Evolutionary conservation across 2,797 vertebrate species (phyloP).

Genomic region (Delichon dasypus): DNA sequence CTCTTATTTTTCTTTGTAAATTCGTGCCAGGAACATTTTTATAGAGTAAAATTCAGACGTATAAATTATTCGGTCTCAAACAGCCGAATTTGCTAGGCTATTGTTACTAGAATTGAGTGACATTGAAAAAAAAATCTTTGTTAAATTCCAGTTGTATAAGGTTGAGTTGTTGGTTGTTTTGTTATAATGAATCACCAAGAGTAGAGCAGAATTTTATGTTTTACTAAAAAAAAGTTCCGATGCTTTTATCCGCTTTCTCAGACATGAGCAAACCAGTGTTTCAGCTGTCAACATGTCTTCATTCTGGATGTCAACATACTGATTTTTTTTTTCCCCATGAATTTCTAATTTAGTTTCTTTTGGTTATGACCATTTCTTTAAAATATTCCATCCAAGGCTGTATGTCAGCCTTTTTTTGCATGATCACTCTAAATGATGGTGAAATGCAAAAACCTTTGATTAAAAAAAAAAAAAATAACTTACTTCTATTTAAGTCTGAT

Average conservation of each 20-base stretch:
- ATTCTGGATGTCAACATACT: not conserved
- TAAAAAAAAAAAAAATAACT: not conserved
- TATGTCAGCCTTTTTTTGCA: not conserved
- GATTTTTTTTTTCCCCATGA: not conserved
- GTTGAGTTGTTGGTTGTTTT: not conserved
- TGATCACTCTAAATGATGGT: not conserved
- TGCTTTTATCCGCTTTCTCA: not conserved
- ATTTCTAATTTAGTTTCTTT: not conserved
- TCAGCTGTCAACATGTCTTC: not conserved
- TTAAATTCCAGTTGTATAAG: not conserved
- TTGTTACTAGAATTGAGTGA: not conserved
- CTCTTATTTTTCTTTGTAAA: not conserved
- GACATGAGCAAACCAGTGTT: not conserved
- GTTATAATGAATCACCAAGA: not conserved
- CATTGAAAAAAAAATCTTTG: not conserved
- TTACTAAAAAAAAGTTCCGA: not conserved
- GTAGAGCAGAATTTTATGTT: not conserved
- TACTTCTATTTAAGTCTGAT: not conserved
- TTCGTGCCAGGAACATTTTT: not conserved
- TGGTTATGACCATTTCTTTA: not conserved
- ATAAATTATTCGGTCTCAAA: not conserved
- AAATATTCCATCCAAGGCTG: not conserved
- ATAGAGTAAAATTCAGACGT: not conserved
- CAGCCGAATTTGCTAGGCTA: not conserved
- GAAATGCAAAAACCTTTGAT: not conserved